Base-by-base conservation (phyloP, 2,888 invertebrate species). In the Alitta virens region DNA sequence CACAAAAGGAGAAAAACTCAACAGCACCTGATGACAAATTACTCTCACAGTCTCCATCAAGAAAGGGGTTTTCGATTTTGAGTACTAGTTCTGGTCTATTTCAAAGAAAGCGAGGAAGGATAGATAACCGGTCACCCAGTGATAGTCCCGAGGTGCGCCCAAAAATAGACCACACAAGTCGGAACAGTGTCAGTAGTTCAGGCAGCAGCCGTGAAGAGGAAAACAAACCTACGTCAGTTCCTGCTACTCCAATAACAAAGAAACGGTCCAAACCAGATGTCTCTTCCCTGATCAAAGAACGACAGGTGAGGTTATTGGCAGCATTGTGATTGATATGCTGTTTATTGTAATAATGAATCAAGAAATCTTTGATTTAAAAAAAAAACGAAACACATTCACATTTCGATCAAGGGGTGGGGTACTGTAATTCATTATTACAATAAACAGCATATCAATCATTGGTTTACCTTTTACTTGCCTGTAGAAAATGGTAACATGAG, bases 61-160 rank as follows among this genome's bases (percentile, higher is more conserved):
- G 52, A 33, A 60, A 60, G 21, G 59, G 59, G 2, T 63, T 63
- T 52, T 65, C 65, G 21, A 63, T 63, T 27, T 55, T 63, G 7
- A 46, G 51, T 24, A 46, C 62, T 7, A 56, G 62, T 27, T 27
- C 64, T 2, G 56, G 56, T 5, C 60, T 66, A n/a, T 66, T 66
- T 40, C 62, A 62, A 18, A 18, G 66, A 14, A 66, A 64, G 57
- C 53, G 59, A 40, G 26, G 2, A 2, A 56, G 56, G 26, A 40
- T 24, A 18, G 46, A 46, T 7, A 21, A 21, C n/a, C n/a, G 43
- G 12, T 23, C 42, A 3, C 46, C 52, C 18, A 42, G 57, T 23
- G 62, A 49, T 23, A 62, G 62, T 26, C 62, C 62, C 18, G 62
- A 62, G 62, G 18, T 62, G 2, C 56, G 51, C 26, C 24, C n/a